Evolutionary conservation across 37 sponge, comb jelly and placozoan species (phyloP).

Genomic region (Hormiphora californensis): DNA sequence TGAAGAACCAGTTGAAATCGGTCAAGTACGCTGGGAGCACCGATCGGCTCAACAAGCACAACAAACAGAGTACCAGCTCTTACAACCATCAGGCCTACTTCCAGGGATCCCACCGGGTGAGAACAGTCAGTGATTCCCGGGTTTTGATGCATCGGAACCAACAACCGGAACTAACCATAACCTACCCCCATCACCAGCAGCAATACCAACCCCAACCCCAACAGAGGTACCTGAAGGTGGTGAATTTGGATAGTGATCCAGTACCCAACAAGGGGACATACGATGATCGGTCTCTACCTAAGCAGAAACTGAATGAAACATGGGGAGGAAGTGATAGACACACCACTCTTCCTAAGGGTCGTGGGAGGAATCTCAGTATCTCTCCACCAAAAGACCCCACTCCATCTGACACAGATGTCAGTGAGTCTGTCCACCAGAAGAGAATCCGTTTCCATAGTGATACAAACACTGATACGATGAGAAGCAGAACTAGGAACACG

Average conservation of each 20-base stretch:
- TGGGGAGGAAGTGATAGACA: not conserved
- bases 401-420: not conserved
- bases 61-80: no score
- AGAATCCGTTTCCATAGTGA: conserved; percentile 45
- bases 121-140: no score
- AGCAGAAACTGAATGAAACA: not conserved
- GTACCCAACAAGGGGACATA: not conserved
- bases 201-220: no score
- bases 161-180: no score
- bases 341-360: conserved; percentile 18
- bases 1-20: no score
- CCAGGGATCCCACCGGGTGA: no score
- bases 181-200: no score
- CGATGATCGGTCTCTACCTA: not conserved
- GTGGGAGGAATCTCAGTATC: not conserved
- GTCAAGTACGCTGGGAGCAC: no score
- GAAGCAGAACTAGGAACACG: not conserved
- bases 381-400: not conserved
- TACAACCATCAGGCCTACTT: no score
- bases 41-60: no score
- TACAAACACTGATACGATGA: not conserved
- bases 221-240: no score
- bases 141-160: no score
- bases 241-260: conserved; percentile 8
- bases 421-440: not conserved